phyloP scores from a whole-genome alignment of 1,140 invertebrate genomes.

The Limonius californicus region DNA sequence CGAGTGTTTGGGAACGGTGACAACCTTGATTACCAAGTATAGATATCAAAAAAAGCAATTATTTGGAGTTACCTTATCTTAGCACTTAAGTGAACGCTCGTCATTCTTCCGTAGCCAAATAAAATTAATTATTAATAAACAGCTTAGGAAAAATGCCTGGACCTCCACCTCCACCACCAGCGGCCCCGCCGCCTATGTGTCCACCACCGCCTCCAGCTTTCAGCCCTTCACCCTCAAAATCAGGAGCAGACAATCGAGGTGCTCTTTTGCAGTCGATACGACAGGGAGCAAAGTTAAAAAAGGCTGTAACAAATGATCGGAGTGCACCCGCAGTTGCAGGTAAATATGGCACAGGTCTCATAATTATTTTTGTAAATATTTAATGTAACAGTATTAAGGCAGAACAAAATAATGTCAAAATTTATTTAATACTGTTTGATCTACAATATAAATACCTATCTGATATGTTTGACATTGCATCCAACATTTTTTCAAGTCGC shows the following conservation, averaged over 20 bases:
- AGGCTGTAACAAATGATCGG: conserved; percentile 83
- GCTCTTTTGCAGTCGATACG: conserved; percentile 77
- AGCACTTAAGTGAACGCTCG: too few species aligned
- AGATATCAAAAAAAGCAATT: conserved; percentile 11
- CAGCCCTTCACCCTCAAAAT: conserved; percentile 43
- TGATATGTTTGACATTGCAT: too few species aligned
- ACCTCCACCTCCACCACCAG: conserved; percentile 56
- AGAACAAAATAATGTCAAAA: too few species aligned
- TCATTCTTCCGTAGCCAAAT: not conserved
- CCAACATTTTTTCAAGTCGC: too few species aligned
- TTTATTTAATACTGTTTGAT: too few species aligned
- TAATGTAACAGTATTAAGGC: too few species aligned
- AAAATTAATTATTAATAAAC: too few species aligned
- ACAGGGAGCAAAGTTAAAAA: conserved; percentile 76
- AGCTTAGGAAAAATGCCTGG: conserved; percentile 48
- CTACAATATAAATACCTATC: too few species aligned
- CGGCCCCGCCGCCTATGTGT: conserved; percentile 59
- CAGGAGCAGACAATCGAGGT: conserved; percentile 57
- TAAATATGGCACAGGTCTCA: too few species aligned
- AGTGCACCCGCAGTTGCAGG: conserved; percentile 74
- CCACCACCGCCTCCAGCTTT: conserved; percentile 57
- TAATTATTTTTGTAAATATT: too few species aligned
- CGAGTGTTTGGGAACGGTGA: not conserved
- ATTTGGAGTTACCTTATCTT: not conserved
- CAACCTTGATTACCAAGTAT: conserved; percentile 16